These are phyloP conservation scores for Helicolenus hilgendorfi DNA, from an alignment of 2,797 vertebrate species.

Conservation along the genomic window DNA sequence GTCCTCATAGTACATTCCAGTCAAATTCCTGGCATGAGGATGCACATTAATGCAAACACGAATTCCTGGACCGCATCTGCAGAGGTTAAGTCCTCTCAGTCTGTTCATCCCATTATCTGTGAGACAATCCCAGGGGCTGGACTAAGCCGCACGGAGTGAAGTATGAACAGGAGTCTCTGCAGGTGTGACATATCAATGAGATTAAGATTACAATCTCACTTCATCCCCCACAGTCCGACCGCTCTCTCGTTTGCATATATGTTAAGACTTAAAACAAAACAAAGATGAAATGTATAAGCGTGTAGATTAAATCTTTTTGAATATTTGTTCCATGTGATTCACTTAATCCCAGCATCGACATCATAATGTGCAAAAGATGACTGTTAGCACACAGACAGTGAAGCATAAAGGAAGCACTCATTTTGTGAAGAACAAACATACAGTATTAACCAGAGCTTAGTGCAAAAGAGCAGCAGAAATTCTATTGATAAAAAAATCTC, in stretches of 20 bases:
- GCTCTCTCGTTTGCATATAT: background rate
- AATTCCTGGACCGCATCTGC: slow-evolving; percentile 40
- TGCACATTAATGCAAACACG: slow-evolving; percentile 51
- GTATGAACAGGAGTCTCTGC: slow-evolving; percentile 33
- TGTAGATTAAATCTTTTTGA: background rate
- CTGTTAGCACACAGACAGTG: background rate
- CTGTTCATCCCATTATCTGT: slow-evolving; percentile 51
- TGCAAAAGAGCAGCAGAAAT: background rate
- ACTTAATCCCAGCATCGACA: background rate
- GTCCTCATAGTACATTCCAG: slow-evolving; percentile 3
- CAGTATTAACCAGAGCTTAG: background rate
- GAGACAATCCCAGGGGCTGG: slow-evolving; percentile 24
- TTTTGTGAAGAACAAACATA: background rate
- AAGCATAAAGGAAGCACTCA: background rate
- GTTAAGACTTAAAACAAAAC: background rate
- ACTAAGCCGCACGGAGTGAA: slow-evolving; percentile 21
- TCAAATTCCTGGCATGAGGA: slow-evolving; percentile 16
- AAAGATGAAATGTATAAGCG: background rate
- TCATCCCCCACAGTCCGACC: background rate
- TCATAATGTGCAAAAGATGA: background rate
- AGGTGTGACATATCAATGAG: slow-evolving; percentile 60
- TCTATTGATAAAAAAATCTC: background rate
- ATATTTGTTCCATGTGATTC: background rate
- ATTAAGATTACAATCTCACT: slow-evolving; percentile 70
- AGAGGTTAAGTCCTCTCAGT: slow-evolving; percentile 56